A percentile compares a stretch with the other conserved stretches of the same genome.
phyloP scores from a whole-genome alignment of 2,113 vertebrate species.

The Kryptolebias marmoratus region DNA sequence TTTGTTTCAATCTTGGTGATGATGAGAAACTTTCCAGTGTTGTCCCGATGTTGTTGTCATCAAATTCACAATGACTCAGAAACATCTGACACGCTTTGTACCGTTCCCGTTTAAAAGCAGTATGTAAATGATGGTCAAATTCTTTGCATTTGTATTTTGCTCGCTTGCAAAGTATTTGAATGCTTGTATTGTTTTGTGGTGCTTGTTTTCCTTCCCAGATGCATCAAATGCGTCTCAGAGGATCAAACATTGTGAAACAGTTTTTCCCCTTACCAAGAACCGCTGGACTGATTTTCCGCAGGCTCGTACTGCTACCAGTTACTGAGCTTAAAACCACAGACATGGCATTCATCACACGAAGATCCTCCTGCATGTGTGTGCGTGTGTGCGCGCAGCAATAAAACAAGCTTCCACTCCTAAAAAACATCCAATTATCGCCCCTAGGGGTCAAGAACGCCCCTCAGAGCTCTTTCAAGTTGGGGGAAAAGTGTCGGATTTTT shows the following conservation, averaged over 20 bases:
- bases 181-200: no score
- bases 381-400: neutral
- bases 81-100: no score
- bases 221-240: neutral
- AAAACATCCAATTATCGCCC: neutral
- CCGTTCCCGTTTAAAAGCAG: no score
- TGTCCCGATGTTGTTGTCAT: no score
- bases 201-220: neutral
- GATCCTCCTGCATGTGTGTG: neutral
- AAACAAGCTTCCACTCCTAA: neutral
- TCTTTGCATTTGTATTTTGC: no score
- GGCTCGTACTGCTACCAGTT: neutral
- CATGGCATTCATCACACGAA: neutral
- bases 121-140: no score
- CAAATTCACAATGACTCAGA: no score
- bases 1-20: no score
- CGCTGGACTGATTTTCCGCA: neutral
- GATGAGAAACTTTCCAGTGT: no score
- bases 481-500: neutral
- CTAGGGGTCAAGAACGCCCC: neutral
- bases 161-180: no score
- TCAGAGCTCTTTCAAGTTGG: neutral
- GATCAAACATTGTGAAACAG: neutral
- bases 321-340: conserved; percentile 1
- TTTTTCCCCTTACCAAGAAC: neutral